Evolutionary conservation across 2,888 invertebrate genomes (phyloP).

Genomic region (Drosophila setosimentum): DNA sequence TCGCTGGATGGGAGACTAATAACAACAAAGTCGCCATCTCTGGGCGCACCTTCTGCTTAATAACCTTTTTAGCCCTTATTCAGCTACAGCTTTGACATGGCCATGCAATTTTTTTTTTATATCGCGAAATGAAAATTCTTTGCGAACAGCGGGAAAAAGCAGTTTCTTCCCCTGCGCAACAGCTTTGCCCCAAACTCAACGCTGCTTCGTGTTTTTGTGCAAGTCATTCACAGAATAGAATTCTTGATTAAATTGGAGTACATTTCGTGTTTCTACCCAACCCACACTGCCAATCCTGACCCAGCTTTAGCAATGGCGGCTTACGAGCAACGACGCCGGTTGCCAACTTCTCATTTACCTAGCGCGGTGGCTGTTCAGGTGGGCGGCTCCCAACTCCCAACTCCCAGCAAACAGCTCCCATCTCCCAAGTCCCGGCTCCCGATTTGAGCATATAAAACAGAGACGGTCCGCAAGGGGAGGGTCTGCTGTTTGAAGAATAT

Average conservation of each 20-base stretch:
- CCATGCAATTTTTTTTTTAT: conserved; percentile 48
- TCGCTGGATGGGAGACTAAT: conserved; percentile 11
- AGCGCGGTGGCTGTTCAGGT: conserved; percentile 49
- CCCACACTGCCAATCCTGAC: not conserved
- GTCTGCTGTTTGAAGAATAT: conserved; percentile 69
- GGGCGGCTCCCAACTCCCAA: conserved; percentile 47
- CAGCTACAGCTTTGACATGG: conserved; percentile 30
- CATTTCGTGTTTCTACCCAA: conserved; percentile 66
- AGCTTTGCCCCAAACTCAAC: conserved; percentile 30
- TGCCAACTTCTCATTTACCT: conserved; percentile 67
- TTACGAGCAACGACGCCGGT: conserved; percentile 40
- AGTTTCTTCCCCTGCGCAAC: conserved; percentile 10
- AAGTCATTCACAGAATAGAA: conserved; percentile 80
- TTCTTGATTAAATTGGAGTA: conserved; percentile 83
- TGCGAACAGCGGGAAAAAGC: conserved; percentile 17
- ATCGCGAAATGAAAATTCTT: conserved; percentile 67
- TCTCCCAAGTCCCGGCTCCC: conserved; percentile 13
- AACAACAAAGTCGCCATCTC: conserved; percentile 32
- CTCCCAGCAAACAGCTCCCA: conserved; percentile 23
- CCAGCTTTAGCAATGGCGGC: conserved; percentile 40
- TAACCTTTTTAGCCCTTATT: conserved; percentile 35
- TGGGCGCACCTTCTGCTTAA: not conserved
- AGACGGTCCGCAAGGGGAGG: conserved; percentile 22
- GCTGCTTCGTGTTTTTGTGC: conserved; percentile 72
- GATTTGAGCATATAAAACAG: conserved; percentile 65